phyloP scores from a whole-genome alignment of 2,888 invertebrate genomes.

The Acleris literana region DNA sequence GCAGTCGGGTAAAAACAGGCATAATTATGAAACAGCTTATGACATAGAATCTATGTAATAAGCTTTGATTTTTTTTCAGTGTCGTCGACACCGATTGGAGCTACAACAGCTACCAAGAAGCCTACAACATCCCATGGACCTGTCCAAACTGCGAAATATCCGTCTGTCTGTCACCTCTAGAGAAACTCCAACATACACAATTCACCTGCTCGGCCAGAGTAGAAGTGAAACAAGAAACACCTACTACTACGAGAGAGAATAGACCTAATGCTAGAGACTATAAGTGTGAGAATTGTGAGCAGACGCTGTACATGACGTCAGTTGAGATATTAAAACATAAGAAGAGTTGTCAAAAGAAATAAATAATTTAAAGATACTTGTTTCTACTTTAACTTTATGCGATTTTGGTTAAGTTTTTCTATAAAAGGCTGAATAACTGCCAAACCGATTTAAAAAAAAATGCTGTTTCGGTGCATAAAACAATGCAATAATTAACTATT shows the following conservation, averaged over 20 bases:
- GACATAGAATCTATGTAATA: too few species aligned
- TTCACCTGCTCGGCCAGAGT: constrained; percentile 70
- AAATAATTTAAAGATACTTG: constrained; percentile 39
- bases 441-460: too few species aligned
- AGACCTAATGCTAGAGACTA: constrained; percentile 85
- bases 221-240: constrained; percentile 56
- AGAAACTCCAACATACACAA: constrained; percentile 89
- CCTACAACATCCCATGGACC: constrained; percentile 86
- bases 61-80: constrained; percentile 76
- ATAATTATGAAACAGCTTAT: too few species aligned
- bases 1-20: too few species aligned
- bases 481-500: too few species aligned
- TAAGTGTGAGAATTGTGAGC: constrained; percentile 88
- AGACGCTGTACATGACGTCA: constrained; percentile 87
- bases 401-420: too few species aligned
- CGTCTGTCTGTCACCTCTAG: constrained; percentile 86
- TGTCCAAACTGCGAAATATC: constrained; percentile 88
- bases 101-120: constrained; percentile 83
- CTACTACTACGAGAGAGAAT: constrained; percentile 54
- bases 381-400: too few species aligned
- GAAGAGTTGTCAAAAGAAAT: constrained; percentile 82
- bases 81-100: constrained; percentile 88
- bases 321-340: constrained; percentile 94
- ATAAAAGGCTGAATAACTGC: too few species aligned
- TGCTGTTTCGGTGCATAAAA: too few species aligned